These are phyloP conservation scores for Thamnophis elegans DNA, from an alignment of 2,797 vertebrate species.

Conservation along the genomic window DNA sequence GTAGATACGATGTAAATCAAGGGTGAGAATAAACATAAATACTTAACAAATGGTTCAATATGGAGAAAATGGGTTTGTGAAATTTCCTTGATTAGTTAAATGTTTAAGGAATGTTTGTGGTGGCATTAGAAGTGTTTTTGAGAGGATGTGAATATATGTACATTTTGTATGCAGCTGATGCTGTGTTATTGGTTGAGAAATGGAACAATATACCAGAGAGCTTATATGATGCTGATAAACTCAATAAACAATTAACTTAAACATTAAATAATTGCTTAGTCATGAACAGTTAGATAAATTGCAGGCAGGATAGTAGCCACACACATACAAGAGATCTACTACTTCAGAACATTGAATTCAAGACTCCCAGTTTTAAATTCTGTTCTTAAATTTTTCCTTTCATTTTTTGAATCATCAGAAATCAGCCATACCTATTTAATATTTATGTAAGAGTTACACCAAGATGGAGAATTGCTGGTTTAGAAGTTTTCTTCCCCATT, in stretches of 20 bases:
- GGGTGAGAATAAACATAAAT: not conserved
- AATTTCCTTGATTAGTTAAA: not conserved
- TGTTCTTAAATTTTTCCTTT: not conserved
- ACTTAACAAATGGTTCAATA: not conserved
- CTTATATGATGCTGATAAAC: not conserved
- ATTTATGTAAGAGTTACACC: not conserved
- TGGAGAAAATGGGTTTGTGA: not conserved
- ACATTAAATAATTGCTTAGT: not conserved
- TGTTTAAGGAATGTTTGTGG: not conserved
- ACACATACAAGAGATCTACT: not conserved
- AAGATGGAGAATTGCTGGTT: not conserved
- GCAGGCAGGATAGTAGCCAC: not conserved
- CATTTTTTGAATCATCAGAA: not conserved
- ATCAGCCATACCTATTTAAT: not conserved
- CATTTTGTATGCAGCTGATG: not conserved
- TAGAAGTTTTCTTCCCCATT: not conserved
- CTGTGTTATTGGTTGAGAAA: not conserved
- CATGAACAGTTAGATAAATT: not conserved
- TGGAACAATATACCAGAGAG: not conserved
- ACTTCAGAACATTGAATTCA: not conserved
- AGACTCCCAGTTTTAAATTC: not conserved
- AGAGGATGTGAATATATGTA: not conserved
- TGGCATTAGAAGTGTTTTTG: not conserved
- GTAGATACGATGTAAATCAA: not conserved
- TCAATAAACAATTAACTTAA: not conserved